A percentile compares a stretch with the other conserved stretches of the same genome.
These are phyloP conservation scores for Eilema sororculum DNA, from an alignment of 2,888 invertebrate genomes.

Conservation along the genomic window DNA sequence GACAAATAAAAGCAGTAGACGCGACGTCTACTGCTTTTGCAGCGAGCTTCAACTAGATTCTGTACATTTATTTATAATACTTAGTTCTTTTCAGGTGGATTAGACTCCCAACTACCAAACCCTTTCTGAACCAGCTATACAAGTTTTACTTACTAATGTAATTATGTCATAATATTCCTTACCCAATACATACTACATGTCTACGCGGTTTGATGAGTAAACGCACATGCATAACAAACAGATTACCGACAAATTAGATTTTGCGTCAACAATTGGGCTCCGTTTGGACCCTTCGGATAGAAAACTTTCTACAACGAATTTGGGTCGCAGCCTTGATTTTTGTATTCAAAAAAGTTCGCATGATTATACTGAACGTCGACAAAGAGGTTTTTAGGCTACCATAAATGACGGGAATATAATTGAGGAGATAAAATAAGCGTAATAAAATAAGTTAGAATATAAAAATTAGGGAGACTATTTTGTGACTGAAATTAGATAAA, in stretches of 20 bases:
- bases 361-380: slow-evolving; percentile 9
- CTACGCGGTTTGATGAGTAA: background rate
- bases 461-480: too few species aligned
- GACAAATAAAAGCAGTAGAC: too few species aligned
- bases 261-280: slow-evolving; percentile 18
- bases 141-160: background rate
- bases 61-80: too few species aligned
- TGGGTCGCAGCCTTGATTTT: slow-evolving; percentile 8
- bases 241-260: slow-evolving; percentile 19
- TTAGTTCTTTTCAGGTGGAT: background rate
- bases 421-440: too few species aligned
- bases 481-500: too few species aligned
- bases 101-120: background rate
- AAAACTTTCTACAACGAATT: slow-evolving; percentile 16
- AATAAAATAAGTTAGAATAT: background rate
- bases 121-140: too few species aligned
- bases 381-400: background rate
- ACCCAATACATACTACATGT: background rate
- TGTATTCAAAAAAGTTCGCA: slow-evolving; percentile 9
- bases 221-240: slow-evolving; percentile 13
- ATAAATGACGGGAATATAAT: background rate
- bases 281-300: slow-evolving; percentile 6
- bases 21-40: too few species aligned
- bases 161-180: background rate
- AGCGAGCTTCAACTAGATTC: too few species aligned